Conservation (phyloP, 1,140 invertebrate species). For the Cotesia chilonis region DNA sequence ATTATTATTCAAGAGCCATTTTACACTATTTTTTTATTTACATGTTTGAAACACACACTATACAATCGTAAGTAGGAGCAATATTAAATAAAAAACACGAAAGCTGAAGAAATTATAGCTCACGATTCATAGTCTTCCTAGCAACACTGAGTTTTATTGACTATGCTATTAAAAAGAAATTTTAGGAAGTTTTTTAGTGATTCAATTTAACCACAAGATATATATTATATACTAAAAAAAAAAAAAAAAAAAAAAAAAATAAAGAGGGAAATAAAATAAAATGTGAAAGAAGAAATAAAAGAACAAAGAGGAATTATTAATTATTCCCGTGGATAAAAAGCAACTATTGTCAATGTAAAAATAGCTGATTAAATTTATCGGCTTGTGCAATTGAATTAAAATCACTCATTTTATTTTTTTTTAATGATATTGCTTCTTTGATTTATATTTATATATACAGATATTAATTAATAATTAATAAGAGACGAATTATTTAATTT, state of each 20-base stretch:
- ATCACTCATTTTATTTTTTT: conserved; percentile 25
- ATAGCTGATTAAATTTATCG: conserved; percentile 33
- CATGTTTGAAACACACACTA: conserved; percentile 8
- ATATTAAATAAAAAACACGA: conserved; percentile 30
- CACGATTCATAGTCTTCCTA: conserved; percentile 66
- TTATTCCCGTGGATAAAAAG: background rate
- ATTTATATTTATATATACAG: conserved; percentile 28
- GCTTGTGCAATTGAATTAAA: conserved; percentile 37
- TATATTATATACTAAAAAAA: conserved; percentile 22
- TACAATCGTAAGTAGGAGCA: conserved; percentile 39
- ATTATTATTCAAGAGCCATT: background rate
- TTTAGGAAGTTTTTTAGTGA: conserved; percentile 40
- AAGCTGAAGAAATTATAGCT: conserved; percentile 52
- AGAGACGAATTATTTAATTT: conserved; percentile 13
- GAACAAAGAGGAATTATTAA: conserved; percentile 3
- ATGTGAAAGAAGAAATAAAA: background rate
- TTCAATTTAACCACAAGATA: conserved; percentile 32
- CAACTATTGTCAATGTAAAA: conserved; percentile 33
- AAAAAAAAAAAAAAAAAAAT: conserved; percentile 15
- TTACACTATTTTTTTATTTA: too few species aligned
- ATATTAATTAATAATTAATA: conserved; percentile 27
- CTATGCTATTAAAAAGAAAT: conserved; percentile 34
- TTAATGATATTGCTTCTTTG: conserved; percentile 7
- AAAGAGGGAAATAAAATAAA: too few species aligned
- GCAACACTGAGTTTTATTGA: conserved; percentile 44